Conservation (phyloP, 2,113 vertebrate genomes). For the Delphinus delphis region DNA sequence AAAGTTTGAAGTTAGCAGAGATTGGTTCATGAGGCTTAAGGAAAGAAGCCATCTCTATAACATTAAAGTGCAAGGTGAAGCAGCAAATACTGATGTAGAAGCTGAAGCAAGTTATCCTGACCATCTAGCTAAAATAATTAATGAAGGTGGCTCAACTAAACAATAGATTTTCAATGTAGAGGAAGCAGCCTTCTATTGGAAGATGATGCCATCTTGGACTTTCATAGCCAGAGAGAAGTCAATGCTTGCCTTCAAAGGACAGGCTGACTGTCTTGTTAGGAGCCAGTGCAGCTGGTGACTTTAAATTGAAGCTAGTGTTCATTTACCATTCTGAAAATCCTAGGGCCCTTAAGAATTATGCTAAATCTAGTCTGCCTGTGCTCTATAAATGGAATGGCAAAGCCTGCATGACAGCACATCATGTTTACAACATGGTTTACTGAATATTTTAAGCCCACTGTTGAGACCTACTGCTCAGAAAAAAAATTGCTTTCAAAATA, state of each 20-base stretch:
- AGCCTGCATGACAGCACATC: background rate
- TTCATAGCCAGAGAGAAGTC: background rate
- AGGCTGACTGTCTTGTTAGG: background rate
- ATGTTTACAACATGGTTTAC: background rate
- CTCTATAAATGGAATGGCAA: background rate
- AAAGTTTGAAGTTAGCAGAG: background rate
- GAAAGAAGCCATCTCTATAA: background rate
- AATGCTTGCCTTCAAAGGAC: background rate
- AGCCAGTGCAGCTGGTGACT: background rate
- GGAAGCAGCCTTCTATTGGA: background rate
- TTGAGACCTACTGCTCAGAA: background rate
- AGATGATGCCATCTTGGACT: background rate
- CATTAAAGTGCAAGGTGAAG: background rate
- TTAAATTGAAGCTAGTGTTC: background rate
- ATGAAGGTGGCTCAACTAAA: background rate
- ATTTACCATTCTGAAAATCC: background rate
- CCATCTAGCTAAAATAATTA: background rate
- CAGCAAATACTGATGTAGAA: too few relatives aligned
- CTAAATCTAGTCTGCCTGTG: background rate
- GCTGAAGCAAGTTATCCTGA: background rate
- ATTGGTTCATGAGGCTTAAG: background rate
- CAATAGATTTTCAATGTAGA: background rate
- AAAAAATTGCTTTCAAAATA: background rate
- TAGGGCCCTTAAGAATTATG: background rate
- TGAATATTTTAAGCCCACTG: background rate